Evolutionary conservation across 1,140 invertebrate species (phyloP), one percentile per base, ranked within the genome.

Genomic region (Listronotus bonariensis): DNA sequence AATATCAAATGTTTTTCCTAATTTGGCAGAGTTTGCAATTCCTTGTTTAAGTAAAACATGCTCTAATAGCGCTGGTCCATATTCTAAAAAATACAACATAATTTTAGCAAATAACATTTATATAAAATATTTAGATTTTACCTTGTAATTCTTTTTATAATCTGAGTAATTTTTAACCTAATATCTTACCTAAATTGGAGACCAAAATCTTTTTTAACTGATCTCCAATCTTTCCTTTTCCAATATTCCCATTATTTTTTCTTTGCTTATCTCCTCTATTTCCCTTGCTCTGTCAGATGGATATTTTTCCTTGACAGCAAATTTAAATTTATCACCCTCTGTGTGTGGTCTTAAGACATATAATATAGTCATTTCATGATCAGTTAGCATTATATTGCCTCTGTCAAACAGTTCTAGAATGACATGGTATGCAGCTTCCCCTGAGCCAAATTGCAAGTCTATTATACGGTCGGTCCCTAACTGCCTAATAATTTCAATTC

Each of bases 361-460:
- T 0, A 99, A 82, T 71, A 98, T 99, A 0, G 85, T 92, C 81
- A 93, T 91, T 63, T 97, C 87, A 79, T 87, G 82, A 82, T 99
- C 97, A 17, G 96, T 97, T 0, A 99, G 81, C 53, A 99, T 85
- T 48, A 99, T 90, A 79, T 99, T 99, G 61, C 98, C 98, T 56
- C 92, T 85, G 82, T 99, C 97, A 79, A 98, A 99, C 0, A 99
- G 77, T 80, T 99, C 98, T 53, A 99, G 76, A 68, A 99, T 94
- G 10, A 99, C 82, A 81, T 99, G 97, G 80, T 97, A 97, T 0
- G 95, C 92, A 18, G 92, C 94, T 81, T 98, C 95, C 0, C 91
- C 91, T 18, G 86, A 89, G 41, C 98, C 98, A 83, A 99, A 98
- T 80, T 98, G 93, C 48, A 98, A 79, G 79, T 96, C 89, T 32